A percentile compares a stretch with the other conserved stretches of the same genome.
Conservation (phyloP, 2,113 vertebrate genomes). For the Phalacrocorax carbo region DNA sequence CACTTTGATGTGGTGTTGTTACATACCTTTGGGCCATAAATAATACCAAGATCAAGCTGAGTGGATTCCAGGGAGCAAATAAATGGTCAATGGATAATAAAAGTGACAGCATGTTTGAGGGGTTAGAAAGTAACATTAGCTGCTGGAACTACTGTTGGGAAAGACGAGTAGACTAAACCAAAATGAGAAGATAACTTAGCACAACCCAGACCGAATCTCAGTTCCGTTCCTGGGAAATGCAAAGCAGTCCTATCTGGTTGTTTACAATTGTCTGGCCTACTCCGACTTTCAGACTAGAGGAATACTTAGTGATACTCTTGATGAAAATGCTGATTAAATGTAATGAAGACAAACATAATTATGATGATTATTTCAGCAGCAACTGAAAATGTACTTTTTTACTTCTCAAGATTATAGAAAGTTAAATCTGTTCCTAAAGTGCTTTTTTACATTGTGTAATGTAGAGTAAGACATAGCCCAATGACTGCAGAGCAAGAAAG, state of each 20-base stretch:
- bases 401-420: background rate
- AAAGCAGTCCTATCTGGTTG: background rate
- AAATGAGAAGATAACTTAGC: background rate
- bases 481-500: background rate
- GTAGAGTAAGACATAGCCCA: background rate
- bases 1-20: background rate
- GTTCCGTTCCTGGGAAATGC: background rate
- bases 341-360: background rate
- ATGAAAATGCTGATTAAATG: background rate
- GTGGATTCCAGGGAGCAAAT: background rate
- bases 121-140: background rate
- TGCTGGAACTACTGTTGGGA: constrained; percentile 6
- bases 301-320: background rate
- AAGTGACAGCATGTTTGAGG: background rate
- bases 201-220: background rate
- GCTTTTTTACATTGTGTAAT: background rate
- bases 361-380: background rate
- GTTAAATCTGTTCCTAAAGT: background rate
- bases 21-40: background rate
- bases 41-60: background rate
- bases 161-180: constrained; percentile 43
- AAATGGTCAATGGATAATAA: background rate
- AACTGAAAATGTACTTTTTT: background rate
- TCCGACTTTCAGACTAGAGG: background rate
- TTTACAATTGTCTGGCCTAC: background rate